Evolutionary conservation across 2,113 vertebrate genomes (phyloP), one percentile per base, ranked within the genome.

Genomic region (Corythornis madagascariensis): DNA sequence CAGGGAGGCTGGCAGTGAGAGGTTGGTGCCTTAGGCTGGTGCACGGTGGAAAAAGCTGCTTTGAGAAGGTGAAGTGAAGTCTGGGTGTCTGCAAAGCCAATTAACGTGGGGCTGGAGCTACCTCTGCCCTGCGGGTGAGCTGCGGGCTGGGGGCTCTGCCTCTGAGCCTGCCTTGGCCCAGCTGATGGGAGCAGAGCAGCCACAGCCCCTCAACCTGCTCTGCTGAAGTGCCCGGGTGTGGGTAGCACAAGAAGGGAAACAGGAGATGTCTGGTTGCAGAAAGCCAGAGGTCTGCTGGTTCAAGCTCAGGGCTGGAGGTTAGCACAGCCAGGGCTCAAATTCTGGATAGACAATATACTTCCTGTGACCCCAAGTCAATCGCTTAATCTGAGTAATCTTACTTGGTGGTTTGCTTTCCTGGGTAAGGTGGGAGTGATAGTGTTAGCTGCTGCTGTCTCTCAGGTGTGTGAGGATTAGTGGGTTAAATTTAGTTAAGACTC

Each of bases 401-500:
- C 90, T 94, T 80, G 10, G 75, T 67, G 76, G 82, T 85, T 84
- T 81, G 92, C 42, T 74, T 77, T 87, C 89, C 91, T 88, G 67
- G 88, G 79, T 52, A 53, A 83, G 90, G 92, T 60, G 74, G 89
- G 85, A 89, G 69, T 38, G 91, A 83, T 60, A 88, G 87, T 26
- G 89, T 94, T 73, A 94, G 88, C 2, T 8, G 64, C 78, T 86
- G 83, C 88, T 59, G 72, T 61, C 50, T 69, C 89, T 93, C 92
- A 96, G 95, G 94, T 96, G 92, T 92, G 95, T 56, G 76, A n/a
- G 89, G 95, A 96, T 96, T 96, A 96, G 92, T 10, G 65, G 83
- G 94, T 95, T 96, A 96, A 95, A 94, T 96, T 96, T 93, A 96
- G 94, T 93, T 94, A 94, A 85, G 92, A 86, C 79, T 6, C 42